These are phyloP conservation scores for Trachelus tabidus DNA, from an alignment of 2,888 invertebrate species.

Conservation along the genomic window DNA sequence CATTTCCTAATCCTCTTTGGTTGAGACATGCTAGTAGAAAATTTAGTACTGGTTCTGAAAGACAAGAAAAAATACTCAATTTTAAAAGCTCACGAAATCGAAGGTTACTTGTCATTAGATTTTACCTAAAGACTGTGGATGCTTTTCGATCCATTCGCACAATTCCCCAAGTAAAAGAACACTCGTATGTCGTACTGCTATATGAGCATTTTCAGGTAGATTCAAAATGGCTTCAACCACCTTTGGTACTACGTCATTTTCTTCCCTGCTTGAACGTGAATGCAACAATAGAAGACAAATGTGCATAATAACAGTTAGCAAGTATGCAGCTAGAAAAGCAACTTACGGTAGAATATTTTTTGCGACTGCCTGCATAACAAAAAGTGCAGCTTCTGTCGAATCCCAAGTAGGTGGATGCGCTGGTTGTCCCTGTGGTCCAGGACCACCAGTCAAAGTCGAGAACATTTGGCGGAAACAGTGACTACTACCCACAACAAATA, in stretches of 20 bases:
- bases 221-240: conserved; percentile 91
- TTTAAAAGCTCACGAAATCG: neutral
- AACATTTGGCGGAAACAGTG: conserved; percentile 94
- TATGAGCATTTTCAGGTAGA: conserved; percentile 83
- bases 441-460: conserved; percentile 70
- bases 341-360: conserved; percentile 94
- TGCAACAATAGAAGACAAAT: conserved; percentile 7
- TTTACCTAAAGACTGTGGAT: conserved; percentile 79
- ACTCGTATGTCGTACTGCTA: conserved; percentile 90
- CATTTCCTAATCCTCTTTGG: conserved; percentile 79
- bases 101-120: neutral
- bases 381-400: conserved; percentile 91
- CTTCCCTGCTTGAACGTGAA: conserved; percentile 72
- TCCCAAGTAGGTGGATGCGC: conserved; percentile 87
- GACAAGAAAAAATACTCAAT: neutral
- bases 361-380: conserved; percentile 94
- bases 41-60: conserved; percentile 81
- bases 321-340: neutral
- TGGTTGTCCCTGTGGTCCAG: conserved; percentile 49
- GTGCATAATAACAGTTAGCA: neutral
- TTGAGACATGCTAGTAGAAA: conserved; percentile 81
- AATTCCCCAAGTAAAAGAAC: conserved; percentile 89
- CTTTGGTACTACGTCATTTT: conserved; percentile 92
- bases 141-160: conserved; percentile 94
- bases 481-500: conserved; percentile 94